Evolutionary conservation across 2,888 invertebrate genomes (phyloP).

Genomic region (Acanthosepion pharaonis): DNA sequence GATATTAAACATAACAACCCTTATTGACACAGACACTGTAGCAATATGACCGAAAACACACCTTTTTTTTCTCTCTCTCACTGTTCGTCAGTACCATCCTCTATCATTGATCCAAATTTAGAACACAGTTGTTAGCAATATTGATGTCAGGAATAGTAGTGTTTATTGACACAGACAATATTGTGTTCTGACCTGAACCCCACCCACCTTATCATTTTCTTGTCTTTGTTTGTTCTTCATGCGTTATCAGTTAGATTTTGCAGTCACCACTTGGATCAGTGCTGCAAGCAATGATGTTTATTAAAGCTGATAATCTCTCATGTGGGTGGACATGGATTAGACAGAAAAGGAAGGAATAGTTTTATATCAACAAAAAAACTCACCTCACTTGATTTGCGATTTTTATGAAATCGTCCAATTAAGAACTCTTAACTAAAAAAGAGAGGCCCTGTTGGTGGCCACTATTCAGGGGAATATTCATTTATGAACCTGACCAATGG

Average conservation of each 20-base stretch:
- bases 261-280: not conserved
- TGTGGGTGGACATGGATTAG: not conserved
- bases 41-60: not conserved
- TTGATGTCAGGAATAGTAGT: not conserved
- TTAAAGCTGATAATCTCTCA: not conserved
- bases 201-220: not conserved
- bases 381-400: too few species aligned
- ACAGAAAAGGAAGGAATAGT: too few species aligned
- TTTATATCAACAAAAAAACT: too few species aligned
- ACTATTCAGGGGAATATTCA: too few species aligned
- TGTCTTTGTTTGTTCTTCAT: not conserved
- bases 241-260: not conserved
- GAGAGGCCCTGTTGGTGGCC: too few species aligned
- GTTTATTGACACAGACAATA: slow-evolving; percentile 9
- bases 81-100: not conserved
- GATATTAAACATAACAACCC: not conserved
- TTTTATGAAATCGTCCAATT: too few species aligned
- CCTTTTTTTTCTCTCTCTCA: not conserved
- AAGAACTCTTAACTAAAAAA: too few species aligned
- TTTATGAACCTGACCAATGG: too few species aligned
- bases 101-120: not conserved
- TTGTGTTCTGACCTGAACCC: not conserved
- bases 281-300: not conserved
- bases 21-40: not conserved
- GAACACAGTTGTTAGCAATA: not conserved